phyloP scores from a whole-genome alignment of 2,797 vertebrate species.

The Neomorphus geoffroyi region DNA sequence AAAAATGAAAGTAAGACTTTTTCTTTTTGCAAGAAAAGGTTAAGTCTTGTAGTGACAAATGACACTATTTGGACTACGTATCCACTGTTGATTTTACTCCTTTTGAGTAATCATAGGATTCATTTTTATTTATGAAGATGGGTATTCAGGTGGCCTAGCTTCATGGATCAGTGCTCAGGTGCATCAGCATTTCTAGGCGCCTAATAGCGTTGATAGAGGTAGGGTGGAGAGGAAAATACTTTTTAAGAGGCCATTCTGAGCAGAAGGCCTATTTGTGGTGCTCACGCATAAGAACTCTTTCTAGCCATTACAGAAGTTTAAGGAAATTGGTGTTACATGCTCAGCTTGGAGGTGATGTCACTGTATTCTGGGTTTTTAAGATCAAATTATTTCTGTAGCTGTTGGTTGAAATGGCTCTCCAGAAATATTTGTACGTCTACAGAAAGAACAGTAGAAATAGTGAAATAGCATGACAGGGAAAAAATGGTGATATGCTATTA shows the following conservation, averaged over 20 bases:
- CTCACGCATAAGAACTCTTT: neutral
- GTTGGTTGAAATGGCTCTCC: neutral
- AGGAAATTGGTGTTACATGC: too few relatives aligned
- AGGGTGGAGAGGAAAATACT: neutral
- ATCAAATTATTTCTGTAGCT: neutral
- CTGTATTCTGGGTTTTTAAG: too few relatives aligned
- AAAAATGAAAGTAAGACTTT: too few relatives aligned
- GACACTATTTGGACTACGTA: neutral
- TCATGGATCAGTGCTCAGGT: neutral
- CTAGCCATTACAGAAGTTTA: too few relatives aligned
- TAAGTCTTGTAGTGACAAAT: neutral
- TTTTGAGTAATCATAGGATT: neutral
- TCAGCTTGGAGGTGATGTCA: too few relatives aligned
- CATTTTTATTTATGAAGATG: neutral
- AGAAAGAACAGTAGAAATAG: neutral
- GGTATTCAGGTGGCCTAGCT: neutral
- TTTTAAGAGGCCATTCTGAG: neutral
- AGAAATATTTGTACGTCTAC: neutral
- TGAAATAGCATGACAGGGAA: neutral
- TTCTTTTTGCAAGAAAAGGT: neutral
- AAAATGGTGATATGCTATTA: fast-evolving
- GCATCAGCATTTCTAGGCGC: neutral
- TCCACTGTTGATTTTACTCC: neutral
- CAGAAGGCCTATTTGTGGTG: neutral
- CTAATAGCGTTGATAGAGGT: neutral